Evolutionary conservation across 2,888 invertebrate species (phyloP).

Genomic region (Ectemnius continuus): DNA sequence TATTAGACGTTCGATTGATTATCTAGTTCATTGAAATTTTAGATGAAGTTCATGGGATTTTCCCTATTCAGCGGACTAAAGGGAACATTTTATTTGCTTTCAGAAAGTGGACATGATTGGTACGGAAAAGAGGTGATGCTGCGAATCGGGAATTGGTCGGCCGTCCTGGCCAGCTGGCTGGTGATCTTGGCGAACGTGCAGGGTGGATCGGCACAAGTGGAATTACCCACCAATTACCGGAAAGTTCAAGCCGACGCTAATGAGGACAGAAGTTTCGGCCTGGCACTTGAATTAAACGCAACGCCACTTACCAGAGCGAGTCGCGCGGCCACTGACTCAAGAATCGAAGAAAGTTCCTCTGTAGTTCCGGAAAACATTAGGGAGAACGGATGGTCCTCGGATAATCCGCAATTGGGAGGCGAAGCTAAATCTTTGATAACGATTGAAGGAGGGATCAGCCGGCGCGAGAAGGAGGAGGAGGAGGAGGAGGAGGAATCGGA

Average conservation of each 20-base stretch:
- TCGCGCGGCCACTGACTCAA: background rate
- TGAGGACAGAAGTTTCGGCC: background rate
- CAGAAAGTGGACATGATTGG: constrained; percentile 66
- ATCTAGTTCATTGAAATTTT: background rate
- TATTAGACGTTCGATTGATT: too few relatives aligned
- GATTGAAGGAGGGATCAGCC: too few relatives aligned
- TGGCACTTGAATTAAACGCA: background rate
- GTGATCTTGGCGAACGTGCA: constrained; percentile 48
- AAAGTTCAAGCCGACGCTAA: constrained; percentile 18
- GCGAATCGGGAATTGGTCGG: constrained; percentile 66
- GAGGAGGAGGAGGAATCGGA: too few relatives aligned
- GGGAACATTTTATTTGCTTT: constrained; percentile 32
- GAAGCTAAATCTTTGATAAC: too few relatives aligned
- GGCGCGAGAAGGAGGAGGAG: too few relatives aligned
- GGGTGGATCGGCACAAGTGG: constrained; percentile 41
- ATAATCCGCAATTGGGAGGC: too few relatives aligned
- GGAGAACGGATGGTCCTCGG: too few relatives aligned
- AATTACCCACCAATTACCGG: constrained; percentile 28
- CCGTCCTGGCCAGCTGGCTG: constrained; percentile 69
- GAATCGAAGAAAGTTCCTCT: background rate
- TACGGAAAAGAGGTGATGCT: constrained; percentile 67
- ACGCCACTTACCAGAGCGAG: background rate
- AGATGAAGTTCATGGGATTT: background rate
- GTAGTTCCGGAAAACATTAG: too few relatives aligned
- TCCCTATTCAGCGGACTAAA: background rate